phyloP scores from a whole-genome alignment of 2,888 invertebrate species.

The Patella depressa region DNA sequence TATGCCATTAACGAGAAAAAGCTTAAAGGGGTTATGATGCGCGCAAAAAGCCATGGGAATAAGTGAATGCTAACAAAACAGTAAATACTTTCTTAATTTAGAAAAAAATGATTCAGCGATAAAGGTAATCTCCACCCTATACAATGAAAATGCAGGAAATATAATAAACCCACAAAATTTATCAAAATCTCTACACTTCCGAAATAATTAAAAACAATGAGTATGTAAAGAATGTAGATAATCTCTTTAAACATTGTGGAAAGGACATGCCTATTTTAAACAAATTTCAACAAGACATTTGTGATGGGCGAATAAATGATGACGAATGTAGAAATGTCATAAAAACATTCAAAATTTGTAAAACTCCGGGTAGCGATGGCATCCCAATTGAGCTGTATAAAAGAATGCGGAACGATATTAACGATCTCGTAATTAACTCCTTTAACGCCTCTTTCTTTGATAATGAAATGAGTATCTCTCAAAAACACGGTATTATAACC shows the following conservation, averaged over 20 bases:
- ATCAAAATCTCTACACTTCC: conserved; percentile 17
- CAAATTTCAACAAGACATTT: not conserved
- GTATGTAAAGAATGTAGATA: not conserved
- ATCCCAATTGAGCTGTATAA: conserved; percentile 20
- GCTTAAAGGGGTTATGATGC: too few species aligned
- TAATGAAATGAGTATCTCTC: not conserved
- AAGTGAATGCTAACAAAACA: too few species aligned
- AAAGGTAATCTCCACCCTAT: not conserved
- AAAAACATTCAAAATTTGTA: conserved; percentile 14
- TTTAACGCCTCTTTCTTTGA: conserved; percentile 7
- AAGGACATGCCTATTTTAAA: not conserved
- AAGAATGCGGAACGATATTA: conserved; percentile 11
- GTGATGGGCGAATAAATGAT: not conserved
- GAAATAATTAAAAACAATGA: not conserved
- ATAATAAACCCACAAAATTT: conserved; percentile 1
- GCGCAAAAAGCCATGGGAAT: not conserved
- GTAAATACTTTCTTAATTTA: not conserved
- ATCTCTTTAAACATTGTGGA: not conserved
- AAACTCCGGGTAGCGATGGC: conserved; percentile 21
- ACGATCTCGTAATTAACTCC: not conserved
- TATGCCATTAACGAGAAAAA: too few species aligned
- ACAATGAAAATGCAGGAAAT: not conserved
- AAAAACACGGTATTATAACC: conserved; percentile 15
- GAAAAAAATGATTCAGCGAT: not conserved
- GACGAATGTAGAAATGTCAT: conserved; percentile 18